Conservation (phyloP, 1,140 invertebrate genomes). For the Propsilocerus akamusi region DNA sequence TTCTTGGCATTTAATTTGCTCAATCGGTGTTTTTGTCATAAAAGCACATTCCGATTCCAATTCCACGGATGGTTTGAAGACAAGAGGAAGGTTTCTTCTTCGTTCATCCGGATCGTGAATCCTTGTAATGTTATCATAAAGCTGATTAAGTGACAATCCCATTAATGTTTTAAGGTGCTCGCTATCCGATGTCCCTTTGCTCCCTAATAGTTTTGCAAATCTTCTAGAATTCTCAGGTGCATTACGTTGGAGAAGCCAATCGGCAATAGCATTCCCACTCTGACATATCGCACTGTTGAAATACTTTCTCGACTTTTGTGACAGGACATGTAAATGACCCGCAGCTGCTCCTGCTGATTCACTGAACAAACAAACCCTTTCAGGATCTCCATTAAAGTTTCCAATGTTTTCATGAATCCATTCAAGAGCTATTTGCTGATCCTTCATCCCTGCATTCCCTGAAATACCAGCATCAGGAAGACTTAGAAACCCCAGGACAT, state of each 20-base stretch:
- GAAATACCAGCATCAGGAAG: conserved; percentile 28
- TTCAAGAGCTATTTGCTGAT: conserved; percentile 31
- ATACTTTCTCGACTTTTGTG: conserved; percentile 16
- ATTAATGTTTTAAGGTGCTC: too few relatives aligned
- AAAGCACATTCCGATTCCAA: conserved; percentile 13
- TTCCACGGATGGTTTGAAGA: conserved; percentile 19
- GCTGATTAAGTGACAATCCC: neutral
- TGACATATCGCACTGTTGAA: conserved; percentile 27
- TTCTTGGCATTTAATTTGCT: conserved; percentile 11
- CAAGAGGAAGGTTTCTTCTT: conserved; percentile 14
- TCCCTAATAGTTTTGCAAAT: conserved; percentile 12
- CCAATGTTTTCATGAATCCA: conserved; percentile 38
- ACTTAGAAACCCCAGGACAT: conserved; percentile 33
- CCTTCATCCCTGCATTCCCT: conserved; percentile 39
- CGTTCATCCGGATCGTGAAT: conserved; percentile 12
- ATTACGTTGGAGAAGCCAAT: conserved; percentile 14
- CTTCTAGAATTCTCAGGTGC: conserved; percentile 10
- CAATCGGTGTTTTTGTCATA: conserved; percentile 10
- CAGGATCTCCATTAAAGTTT: conserved; percentile 36
- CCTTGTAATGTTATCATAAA: neutral
- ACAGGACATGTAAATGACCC: conserved; percentile 18
- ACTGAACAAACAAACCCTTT: conserved; percentile 32
- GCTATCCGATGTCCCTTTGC: too few relatives aligned
- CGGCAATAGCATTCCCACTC: conserved; percentile 21
- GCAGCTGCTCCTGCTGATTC: conserved; percentile 28